Conservation (phyloP, 2,888 invertebrate genomes). For the Myopa testacea region DNA sequence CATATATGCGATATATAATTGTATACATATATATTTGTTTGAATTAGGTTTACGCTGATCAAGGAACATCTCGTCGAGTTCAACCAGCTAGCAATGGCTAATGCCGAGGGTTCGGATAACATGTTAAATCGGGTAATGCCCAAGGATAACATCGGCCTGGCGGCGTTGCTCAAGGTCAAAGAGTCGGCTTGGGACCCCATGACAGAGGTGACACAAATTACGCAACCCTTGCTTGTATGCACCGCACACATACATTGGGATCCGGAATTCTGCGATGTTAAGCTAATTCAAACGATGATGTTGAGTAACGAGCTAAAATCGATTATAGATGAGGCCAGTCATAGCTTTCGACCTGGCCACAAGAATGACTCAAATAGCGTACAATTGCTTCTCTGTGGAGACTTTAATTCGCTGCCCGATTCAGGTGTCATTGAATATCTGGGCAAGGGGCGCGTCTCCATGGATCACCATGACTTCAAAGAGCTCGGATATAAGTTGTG, state of each 20-base stretch:
- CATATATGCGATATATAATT: background rate
- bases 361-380: constrained; percentile 83
- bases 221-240: constrained; percentile 92
- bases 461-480: constrained; percentile 96
- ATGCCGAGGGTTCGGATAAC: constrained; percentile 97
- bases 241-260: constrained; percentile 99
- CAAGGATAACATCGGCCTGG: constrained; percentile 98
- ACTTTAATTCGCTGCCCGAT: constrained; percentile 98
- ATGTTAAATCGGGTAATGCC: constrained; percentile 99
- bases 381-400: constrained; percentile 94
- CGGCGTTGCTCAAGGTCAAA: constrained; percentile 93
- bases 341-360: constrained; percentile 79
- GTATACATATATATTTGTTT: background rate
- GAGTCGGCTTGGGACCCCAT: constrained; percentile 93
- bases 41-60: constrained; percentile 87
- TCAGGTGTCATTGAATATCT: constrained; percentile 98
- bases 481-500: constrained; percentile 92
- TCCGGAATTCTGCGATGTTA: constrained; percentile 99
- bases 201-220: constrained; percentile 81
- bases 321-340: constrained; percentile 87
- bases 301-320: constrained; percentile 91
- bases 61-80: constrained; percentile 98
- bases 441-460: constrained; percentile 87
- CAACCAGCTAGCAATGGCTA: constrained; percentile 98
- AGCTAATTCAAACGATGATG: constrained; percentile 99